Conservation (phyloP, 1,140 invertebrate species). For the Drosophila paulistorum region DNA sequence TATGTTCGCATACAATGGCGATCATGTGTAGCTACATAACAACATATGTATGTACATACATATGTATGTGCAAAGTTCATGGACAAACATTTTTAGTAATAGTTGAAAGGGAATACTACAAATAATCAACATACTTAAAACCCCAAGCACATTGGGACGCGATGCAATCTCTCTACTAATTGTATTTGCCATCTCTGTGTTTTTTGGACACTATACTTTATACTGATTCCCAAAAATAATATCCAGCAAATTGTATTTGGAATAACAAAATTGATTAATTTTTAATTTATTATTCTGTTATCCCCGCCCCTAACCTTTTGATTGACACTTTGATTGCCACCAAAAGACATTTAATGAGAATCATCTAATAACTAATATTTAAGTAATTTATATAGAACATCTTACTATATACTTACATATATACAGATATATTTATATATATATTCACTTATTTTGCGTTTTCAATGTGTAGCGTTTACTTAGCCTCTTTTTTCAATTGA, state of each 20-base stretch:
- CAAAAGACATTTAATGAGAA: slow-evolving; percentile 10
- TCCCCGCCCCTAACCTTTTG: neutral
- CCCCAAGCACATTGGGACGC: neutral
- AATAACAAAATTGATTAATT: neutral
- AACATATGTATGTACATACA: neutral
- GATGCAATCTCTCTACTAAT: slow-evolving; percentile 13
- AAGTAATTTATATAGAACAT: slow-evolving; percentile 44
- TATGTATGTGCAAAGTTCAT: neutral
- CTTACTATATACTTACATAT: slow-evolving; percentile 31
- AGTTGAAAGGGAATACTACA: neutral
- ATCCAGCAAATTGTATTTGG: neutral
- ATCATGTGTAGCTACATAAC: neutral
- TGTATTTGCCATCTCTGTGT: slow-evolving; percentile 7
- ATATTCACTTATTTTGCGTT: slow-evolving; percentile 70
- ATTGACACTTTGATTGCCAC: slow-evolving; percentile 1
- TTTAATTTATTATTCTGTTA: neutral
- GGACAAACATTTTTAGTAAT: slow-evolving; percentile 1
- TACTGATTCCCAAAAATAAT: neutral
- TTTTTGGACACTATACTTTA: neutral
- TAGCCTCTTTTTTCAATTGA: slow-evolving; percentile 74
- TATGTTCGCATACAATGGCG: neutral
- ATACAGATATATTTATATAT: slow-evolving; percentile 39
- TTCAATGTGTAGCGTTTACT: slow-evolving; percentile 71
- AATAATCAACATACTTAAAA: slow-evolving; percentile 2
- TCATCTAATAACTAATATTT: slow-evolving; percentile 28